Conservation (phyloP, 2,797 vertebrate species). For the Muscicapa striata region DNA sequence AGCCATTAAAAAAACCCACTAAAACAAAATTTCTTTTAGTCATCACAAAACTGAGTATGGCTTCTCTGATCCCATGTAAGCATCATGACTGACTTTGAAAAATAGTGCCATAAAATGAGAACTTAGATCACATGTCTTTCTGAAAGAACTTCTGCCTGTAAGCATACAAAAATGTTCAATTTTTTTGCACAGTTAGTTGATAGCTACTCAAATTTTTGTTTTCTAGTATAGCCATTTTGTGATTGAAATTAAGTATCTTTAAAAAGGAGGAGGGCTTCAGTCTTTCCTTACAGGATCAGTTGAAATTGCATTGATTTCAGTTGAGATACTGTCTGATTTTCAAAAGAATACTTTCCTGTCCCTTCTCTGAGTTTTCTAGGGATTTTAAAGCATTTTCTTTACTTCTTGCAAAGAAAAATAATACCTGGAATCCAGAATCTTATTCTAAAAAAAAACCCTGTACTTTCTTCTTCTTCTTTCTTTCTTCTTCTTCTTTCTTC, state of each 20-base stretch:
- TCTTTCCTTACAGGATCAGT: background rate
- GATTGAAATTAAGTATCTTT: background rate
- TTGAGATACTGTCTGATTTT: background rate
- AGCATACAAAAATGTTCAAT: background rate
- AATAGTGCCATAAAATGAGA: background rate
- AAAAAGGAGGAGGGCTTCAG: background rate
- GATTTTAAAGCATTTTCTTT: background rate
- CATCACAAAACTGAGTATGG: background rate
- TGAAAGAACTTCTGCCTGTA: background rate
- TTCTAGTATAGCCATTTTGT: background rate
- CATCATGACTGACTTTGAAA: background rate
- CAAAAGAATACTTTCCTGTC: background rate
- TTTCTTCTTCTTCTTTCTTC: too few species aligned
- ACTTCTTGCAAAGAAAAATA: background rate
- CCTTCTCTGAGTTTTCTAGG: background rate
- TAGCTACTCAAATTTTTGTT: background rate
- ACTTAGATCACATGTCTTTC: background rate
- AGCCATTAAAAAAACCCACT: rapidly evolving
- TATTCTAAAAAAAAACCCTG: too few species aligned
- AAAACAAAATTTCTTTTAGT: background rate
- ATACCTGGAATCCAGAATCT: background rate
- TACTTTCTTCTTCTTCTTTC: too few species aligned
- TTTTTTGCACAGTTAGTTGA: background rate
- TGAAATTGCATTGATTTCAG: background rate
- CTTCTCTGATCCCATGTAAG: background rate